These are phyloP conservation scores for Drosophila dunni DNA, from an alignment of 1,140 invertebrate species.

Conservation along the genomic window DNA sequence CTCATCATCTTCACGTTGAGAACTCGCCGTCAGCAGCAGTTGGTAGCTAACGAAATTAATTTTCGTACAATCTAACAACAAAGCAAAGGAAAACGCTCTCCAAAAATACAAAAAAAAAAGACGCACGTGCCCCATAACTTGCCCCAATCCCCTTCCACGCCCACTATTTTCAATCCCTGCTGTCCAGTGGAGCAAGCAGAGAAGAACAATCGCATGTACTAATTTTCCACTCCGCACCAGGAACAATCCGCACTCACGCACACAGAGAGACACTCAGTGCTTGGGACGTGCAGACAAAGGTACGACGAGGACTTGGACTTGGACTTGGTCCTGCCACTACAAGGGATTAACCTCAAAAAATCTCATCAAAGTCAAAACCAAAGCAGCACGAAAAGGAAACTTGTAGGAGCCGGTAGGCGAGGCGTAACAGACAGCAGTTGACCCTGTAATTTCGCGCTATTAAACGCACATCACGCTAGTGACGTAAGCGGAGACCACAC, in stretches of 20 bases:
- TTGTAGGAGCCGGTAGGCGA: too few relatives aligned
- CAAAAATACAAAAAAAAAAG: slow-evolving; percentile 49
- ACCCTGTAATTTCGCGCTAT: too few relatives aligned
- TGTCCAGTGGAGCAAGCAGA: slow-evolving; percentile 64
- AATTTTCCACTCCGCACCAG: slow-evolving; percentile 81
- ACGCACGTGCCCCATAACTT: slow-evolving; percentile 46
- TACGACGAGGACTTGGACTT: slow-evolving; percentile 76
- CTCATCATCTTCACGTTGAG: slow-evolving; percentile 17
- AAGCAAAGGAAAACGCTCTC: slow-evolving; percentile 61
- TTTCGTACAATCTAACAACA: slow-evolving; percentile 74
- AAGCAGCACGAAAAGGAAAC: slow-evolving; percentile 41
- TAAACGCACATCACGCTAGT: too few relatives aligned
- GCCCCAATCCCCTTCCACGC: background rate
- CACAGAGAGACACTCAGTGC: slow-evolving; percentile 18
- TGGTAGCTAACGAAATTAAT: slow-evolving; percentile 80
- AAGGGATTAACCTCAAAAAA: slow-evolving; percentile 83
- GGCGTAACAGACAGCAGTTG: too few relatives aligned
- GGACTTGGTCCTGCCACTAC: slow-evolving; percentile 77
- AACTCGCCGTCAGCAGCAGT: slow-evolving; percentile 64
- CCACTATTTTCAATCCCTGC: background rate
- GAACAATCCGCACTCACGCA: slow-evolving; percentile 56
- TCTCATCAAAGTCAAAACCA: slow-evolving; percentile 82
- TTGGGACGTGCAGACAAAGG: slow-evolving; percentile 63
- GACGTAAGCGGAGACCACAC: too few relatives aligned
- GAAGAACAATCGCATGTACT: slow-evolving; percentile 81